These are phyloP conservation scores for Tangara arthus DNA, from an alignment of 2,797 vertebrate genomes.

Conservation along the genomic window DNA sequence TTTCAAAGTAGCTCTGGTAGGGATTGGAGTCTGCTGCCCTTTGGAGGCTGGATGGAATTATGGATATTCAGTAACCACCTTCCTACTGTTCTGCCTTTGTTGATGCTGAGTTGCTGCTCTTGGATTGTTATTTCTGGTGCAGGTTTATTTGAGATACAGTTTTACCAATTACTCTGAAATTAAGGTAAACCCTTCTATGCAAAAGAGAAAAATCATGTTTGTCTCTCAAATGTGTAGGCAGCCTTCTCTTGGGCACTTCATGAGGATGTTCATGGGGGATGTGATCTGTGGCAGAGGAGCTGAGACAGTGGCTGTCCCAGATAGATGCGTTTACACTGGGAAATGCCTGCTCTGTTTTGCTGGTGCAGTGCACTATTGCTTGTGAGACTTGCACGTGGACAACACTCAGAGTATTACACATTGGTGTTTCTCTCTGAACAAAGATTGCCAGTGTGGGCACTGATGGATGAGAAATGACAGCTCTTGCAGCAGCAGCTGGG, in stretches of 20 bases:
- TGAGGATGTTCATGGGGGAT: background rate
- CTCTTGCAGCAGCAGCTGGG: background rate
- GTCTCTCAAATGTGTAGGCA: background rate
- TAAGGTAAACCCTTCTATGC: background rate
- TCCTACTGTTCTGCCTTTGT: background rate
- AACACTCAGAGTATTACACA: background rate
- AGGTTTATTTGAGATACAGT: background rate
- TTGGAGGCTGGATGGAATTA: background rate
- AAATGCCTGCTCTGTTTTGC: background rate
- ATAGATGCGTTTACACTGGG: background rate
- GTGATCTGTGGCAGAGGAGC: background rate
- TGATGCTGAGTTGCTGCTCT: background rate
- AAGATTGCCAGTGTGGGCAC: background rate
- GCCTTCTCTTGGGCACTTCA: background rate
- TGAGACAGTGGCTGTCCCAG: background rate
- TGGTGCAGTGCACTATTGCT: background rate
- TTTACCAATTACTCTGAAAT: background rate
- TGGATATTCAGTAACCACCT: background rate
- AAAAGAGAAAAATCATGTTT: background rate
- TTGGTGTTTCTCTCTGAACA: background rate
- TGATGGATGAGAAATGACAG: background rate
- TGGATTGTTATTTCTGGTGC: background rate
- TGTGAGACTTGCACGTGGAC: background rate
- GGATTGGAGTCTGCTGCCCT: background rate
- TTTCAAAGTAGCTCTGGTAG: background rate